Conservation (phyloP, 2,797 vertebrate genomes). For the Tokudaia muenninki region DNA sequence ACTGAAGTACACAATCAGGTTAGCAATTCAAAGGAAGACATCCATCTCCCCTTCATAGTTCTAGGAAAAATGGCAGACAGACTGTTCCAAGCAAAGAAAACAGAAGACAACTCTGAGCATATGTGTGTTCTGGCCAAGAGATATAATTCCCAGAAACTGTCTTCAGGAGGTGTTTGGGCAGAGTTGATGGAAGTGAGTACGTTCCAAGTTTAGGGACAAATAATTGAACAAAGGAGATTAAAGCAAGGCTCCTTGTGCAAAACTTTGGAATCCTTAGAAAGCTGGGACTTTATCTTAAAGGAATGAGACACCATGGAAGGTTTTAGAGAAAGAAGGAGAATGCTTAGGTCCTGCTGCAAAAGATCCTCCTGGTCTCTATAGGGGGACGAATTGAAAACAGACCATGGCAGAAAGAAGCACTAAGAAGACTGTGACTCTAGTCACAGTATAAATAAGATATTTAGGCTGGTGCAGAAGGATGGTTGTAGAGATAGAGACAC, state of each 20-base stretch:
- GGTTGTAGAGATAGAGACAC: background rate
- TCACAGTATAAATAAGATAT: background rate
- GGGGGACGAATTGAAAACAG: background rate
- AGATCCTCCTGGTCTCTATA: background rate
- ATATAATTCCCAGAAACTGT: background rate
- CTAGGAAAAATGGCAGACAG: background rate
- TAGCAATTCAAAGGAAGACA: background rate
- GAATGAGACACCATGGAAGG: background rate
- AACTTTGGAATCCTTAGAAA: background rate
- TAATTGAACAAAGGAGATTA: background rate
- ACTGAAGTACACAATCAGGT: background rate
- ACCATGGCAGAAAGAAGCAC: background rate
- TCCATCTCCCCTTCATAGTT: background rate
- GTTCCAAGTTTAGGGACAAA: background rate
- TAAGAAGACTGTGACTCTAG: background rate
- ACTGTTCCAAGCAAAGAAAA: background rate
- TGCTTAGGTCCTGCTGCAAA: background rate
- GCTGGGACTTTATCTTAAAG: background rate
- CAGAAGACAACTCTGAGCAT: background rate
- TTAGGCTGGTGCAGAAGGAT: background rate
- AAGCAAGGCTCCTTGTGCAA: background rate
- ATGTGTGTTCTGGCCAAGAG: background rate
- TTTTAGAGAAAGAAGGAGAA: background rate
- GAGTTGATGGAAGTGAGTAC: background rate
- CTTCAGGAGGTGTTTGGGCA: background rate